phyloP scores from a whole-genome alignment of 1,140 invertebrate genomes.

The Neuroterus valhalla region DNA sequence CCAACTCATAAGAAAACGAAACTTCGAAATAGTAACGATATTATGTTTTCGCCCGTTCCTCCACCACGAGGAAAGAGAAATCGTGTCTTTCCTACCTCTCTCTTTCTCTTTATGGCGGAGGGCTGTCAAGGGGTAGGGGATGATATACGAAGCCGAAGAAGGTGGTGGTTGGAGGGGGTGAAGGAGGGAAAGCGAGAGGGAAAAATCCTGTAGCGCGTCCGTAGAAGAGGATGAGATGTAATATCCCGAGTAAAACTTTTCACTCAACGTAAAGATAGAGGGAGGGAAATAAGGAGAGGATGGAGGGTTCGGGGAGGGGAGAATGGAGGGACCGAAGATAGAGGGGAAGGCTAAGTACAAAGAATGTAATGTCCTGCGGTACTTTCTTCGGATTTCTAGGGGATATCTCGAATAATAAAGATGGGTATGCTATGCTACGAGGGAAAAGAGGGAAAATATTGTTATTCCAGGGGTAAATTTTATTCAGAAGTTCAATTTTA shows the following conservation, averaged over 20 bases:
- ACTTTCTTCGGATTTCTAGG: slow-evolving; percentile 58
- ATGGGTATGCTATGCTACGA: slow-evolving; percentile 47
- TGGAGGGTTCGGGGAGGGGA: slow-evolving; percentile 44
- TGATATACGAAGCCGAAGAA: slow-evolving; percentile 32
- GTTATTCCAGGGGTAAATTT: too few species aligned
- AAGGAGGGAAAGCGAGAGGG: slow-evolving; percentile 36
- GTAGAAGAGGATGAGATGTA: slow-evolving; percentile 64
- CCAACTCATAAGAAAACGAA: slow-evolving; percentile 72
- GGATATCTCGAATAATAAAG: slow-evolving; percentile 59
- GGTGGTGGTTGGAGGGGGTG: slow-evolving; percentile 22
- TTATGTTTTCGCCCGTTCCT: slow-evolving; percentile 63
- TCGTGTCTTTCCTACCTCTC: slow-evolving; percentile 8
- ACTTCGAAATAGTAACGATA: slow-evolving; percentile 73
- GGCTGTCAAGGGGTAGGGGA: slow-evolving; percentile 20
- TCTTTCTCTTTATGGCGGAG: slow-evolving; percentile 31
- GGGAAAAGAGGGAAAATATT: neutral
- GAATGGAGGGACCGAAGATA: slow-evolving; percentile 45
- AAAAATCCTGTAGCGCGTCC: slow-evolving; percentile 43
- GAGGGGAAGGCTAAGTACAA: slow-evolving; percentile 55
- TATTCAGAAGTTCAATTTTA: too few species aligned
- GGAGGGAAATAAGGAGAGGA: slow-evolving; percentile 45
- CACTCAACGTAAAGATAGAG: slow-evolving; percentile 70
- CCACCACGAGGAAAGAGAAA: slow-evolving; percentile 37
- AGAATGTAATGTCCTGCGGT: slow-evolving; percentile 58
- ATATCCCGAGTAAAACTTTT: slow-evolving; percentile 75